These are phyloP conservation scores for Mungos mungo DNA, from an alignment of 2,113 vertebrate species.

Conservation along the genomic window DNA sequence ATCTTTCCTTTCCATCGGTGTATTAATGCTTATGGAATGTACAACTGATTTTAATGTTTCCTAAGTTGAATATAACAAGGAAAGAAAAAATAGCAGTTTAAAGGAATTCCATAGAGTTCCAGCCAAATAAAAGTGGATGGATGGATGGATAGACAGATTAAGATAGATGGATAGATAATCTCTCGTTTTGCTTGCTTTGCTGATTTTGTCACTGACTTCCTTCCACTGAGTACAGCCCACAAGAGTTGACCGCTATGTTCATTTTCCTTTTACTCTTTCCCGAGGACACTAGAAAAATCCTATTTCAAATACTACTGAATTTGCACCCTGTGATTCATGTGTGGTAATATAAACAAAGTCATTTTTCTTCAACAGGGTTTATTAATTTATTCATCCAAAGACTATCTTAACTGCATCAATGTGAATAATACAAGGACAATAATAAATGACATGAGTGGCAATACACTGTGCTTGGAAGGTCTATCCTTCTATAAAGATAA, in stretches of 20 bases:
- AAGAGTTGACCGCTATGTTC: background rate
- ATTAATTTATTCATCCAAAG: slow-evolving; percentile 46
- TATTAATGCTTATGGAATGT: background rate
- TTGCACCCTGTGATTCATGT: background rate
- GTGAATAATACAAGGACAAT: slow-evolving; percentile 45
- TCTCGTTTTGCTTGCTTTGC: background rate
- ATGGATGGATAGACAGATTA: background rate
- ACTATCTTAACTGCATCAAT: slow-evolving; percentile 30
- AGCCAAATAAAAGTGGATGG: background rate
- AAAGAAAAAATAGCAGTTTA: background rate
- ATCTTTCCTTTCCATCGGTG: background rate
- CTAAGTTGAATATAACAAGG: background rate
- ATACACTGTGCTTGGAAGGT: background rate
- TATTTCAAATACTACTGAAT: background rate
- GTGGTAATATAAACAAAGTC: background rate
- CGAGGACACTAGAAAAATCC: background rate
- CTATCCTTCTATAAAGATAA: slow-evolving; percentile 50
- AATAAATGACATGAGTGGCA: slow-evolving; percentile 17
- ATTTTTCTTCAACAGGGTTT: slow-evolving; percentile 40
- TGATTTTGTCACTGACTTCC: background rate
- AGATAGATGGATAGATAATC: background rate
- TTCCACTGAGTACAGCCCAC: background rate
- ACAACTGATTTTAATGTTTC: slow-evolving; percentile 7
- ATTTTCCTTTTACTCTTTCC: background rate
- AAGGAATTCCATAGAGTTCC: background rate